Conservation (phyloP, 2,113 vertebrate species). For the Cryptomyrus ogoouensis region DNA sequence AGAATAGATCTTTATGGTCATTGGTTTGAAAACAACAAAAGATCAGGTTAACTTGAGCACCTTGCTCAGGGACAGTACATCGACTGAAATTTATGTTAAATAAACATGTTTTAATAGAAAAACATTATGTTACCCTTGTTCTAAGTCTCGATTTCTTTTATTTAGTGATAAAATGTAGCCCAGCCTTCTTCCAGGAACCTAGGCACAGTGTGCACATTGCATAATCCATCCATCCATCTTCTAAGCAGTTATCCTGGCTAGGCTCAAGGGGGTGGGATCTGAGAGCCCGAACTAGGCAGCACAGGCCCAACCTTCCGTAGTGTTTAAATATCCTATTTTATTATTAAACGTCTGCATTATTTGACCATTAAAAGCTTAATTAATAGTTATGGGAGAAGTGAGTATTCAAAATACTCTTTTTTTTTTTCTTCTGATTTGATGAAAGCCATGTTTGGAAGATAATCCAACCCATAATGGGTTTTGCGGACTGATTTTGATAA, state of each 20-base stretch:
- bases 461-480: not conserved
- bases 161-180: not conserved
- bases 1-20: too few species aligned
- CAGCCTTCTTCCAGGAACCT: not conserved
- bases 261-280: not conserved
- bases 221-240: not conserved
- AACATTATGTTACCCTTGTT: not conserved
- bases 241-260: not conserved
- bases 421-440: not conserved
- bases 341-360: not conserved
- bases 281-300: not conserved
- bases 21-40: too few species aligned
- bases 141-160: not conserved
- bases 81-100: not conserved
- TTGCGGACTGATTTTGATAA: not conserved
- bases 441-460: not conserved
- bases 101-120: not conserved
- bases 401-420: not conserved
- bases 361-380: not conserved
- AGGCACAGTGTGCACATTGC: not conserved
- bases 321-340: not conserved
- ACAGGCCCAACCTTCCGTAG: not conserved
- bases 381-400: not conserved
- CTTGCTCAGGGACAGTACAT: not conserved
- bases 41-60: not conserved